Evolutionary conservation across 2,888 invertebrate species (phyloP).

Genomic region (Cheilosia urbana): DNA sequence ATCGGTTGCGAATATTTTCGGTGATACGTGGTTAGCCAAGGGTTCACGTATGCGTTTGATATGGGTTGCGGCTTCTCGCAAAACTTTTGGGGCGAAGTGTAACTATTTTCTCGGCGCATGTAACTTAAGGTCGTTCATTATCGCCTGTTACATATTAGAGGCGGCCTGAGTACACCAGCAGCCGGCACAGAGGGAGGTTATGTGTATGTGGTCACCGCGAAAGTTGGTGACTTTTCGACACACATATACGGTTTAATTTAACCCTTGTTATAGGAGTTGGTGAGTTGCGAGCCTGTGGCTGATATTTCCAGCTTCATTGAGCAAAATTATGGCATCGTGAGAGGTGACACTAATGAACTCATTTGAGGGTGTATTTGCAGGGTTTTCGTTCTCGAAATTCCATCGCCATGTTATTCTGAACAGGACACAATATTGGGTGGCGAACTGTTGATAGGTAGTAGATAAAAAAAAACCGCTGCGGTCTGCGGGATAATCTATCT

Average conservation of each 20-base stretch:
- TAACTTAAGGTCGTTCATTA: slow-evolving; percentile 53
- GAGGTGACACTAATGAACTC: slow-evolving; percentile 62
- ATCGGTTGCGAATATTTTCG: slow-evolving; percentile 18
- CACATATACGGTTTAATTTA: neutral
- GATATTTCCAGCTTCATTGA: slow-evolving; percentile 11
- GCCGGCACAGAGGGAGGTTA: neutral
- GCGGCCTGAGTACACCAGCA: neutral
- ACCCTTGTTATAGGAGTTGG: slow-evolving; percentile 17
- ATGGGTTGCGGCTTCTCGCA: slow-evolving; percentile 21
- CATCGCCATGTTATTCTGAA: no score
- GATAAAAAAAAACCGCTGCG: no score
- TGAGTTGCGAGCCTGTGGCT: slow-evolving; percentile 14
- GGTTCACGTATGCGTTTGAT: slow-evolving; percentile 58
- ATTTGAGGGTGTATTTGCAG: no score
- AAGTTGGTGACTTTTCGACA: slow-evolving; percentile 45
- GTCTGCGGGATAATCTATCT: no score
- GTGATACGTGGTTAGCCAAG: slow-evolving; percentile 52
- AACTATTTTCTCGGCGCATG: slow-evolving; percentile 17
- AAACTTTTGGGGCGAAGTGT: slow-evolving; percentile 28
- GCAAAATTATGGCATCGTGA: slow-evolving; percentile 11
- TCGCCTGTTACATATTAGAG: slow-evolving; percentile 30
- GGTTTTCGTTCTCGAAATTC: no score
- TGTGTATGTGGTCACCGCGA: slow-evolving; percentile 42
- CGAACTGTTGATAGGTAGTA: no score
- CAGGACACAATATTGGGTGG: no score